Evolutionary conservation across 2,797 vertebrate genomes (phyloP).

Genomic region (Masticophis lateralis): DNA sequence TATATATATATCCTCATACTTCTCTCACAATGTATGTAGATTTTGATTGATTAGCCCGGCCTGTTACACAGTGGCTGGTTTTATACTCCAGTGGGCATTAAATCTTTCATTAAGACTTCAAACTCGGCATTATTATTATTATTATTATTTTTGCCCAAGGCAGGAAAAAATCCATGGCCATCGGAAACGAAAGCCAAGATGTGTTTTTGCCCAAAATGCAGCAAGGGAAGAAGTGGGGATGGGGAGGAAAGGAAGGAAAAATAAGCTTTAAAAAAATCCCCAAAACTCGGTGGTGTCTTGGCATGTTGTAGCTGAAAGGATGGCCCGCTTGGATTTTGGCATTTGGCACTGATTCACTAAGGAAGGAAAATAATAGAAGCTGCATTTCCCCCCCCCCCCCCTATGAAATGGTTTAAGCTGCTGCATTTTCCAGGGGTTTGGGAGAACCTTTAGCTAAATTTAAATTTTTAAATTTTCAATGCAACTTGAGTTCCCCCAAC

Average conservation of each 20-base stretch:
- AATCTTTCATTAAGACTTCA: constrained; percentile 53
- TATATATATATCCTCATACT: constrained; percentile 40
- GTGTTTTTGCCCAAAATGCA: constrained; percentile 4
- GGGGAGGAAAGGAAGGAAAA: too few relatives aligned
- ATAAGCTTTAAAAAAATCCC: too few relatives aligned
- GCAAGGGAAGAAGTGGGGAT: too few relatives aligned
- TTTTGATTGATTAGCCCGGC: constrained; percentile 54
- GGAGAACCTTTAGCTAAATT: too few relatives aligned
- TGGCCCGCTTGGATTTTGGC: not conserved
- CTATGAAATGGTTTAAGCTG: not conserved
- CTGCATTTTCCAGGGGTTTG: too few relatives aligned
- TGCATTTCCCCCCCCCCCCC: not conserved
- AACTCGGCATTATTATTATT: constrained; percentile 27
- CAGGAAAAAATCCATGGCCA: constrained; percentile 43
- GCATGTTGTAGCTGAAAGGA: not conserved
- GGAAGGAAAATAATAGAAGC: not conserved
- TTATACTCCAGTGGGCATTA: constrained; percentile 42
- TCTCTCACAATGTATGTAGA: constrained; percentile 42
- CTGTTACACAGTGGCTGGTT: constrained; percentile 46
- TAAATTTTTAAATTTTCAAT: too few relatives aligned
- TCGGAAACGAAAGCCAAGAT: not conserved
- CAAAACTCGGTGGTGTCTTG: not conserved
- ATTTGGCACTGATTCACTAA: not conserved
- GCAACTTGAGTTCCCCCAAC: too few relatives aligned
- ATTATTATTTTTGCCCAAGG: constrained; percentile 29